phyloP scores from a whole-genome alignment of 2,113 vertebrate genomes.

The Electrona antarctica region DNA sequence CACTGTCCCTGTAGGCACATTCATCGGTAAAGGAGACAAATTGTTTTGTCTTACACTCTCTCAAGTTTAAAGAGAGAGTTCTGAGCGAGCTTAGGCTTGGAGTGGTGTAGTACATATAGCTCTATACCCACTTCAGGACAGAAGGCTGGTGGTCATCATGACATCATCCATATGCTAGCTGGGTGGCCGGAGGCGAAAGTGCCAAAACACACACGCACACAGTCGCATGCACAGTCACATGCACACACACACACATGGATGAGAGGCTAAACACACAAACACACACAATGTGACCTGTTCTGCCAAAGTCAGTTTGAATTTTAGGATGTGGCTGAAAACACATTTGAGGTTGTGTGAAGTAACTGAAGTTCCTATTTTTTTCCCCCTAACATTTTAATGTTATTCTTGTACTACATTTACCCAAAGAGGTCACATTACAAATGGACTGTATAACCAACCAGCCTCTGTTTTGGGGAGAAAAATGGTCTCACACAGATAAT shows the following conservation, averaged over 20 bases:
- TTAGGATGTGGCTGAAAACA: too few species aligned
- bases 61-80: conserved; percentile 1
- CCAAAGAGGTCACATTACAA: too few species aligned
- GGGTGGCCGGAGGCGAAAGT: conserved; percentile 24
- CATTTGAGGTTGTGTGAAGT: too few species aligned
- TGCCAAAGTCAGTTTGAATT: too few species aligned
- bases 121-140: too few species aligned
- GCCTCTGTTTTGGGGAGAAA: too few species aligned
- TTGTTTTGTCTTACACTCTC: neutral
- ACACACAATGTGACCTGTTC: neutral
- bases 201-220: conserved; percentile 38
- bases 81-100: neutral
- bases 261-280: conserved; percentile 7
- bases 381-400: too few species aligned
- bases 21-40: neutral
- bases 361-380: too few species aligned
- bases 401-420: too few species aligned
- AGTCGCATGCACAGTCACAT: too few species aligned
- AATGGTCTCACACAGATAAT: too few species aligned
- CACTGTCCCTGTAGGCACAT: conserved; percentile 10
- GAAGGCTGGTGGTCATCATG: conserved; percentile 33
- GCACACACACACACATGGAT: neutral
- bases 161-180: conserved; percentile 16
- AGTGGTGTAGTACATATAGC: conserved; percentile 2
- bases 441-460: too few species aligned